Percentiles rank a stretch among this genome's conserved stretches.
Evolutionary conservation across 2,888 invertebrate species (phyloP).

Genomic region (Sceliomorpha sp.): DNA sequence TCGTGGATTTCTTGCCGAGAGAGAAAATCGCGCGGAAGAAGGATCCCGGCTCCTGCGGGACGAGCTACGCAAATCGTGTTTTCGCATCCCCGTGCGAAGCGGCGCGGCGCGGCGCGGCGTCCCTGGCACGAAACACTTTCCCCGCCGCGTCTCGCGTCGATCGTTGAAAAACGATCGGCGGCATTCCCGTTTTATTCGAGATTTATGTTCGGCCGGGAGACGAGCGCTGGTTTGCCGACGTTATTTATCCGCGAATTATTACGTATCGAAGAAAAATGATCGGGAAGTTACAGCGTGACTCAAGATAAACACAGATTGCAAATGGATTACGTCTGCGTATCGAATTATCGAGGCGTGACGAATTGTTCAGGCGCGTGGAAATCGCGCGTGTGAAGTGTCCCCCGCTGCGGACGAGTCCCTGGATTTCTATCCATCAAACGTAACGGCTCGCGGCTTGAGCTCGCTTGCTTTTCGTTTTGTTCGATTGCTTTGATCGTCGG

Average conservation of each 20-base stretch:
- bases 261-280: conserved; percentile 21
- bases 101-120: no score
- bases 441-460: no score
- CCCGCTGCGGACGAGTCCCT: no score
- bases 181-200: conserved; percentile 33
- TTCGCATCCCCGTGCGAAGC: conserved; percentile 19
- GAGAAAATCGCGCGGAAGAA: conserved; percentile 30
- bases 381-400: no score
- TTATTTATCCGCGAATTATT: conserved; percentile 27
- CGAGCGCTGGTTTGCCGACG: conserved; percentile 5
- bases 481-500: no score
- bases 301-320: conserved; percentile 16
- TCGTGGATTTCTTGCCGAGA: conserved; percentile 56
- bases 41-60: conserved; percentile 7
- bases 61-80: conserved; percentile 37
- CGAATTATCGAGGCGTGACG: conserved; percentile 14
- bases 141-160: conserved; percentile 22
- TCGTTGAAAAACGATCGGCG: conserved; percentile 36
- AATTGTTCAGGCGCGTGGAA: conserved; percentile 6
- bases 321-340: conserved; percentile 9
- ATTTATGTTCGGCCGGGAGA: conserved; percentile 20
- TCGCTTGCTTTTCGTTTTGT: no score
- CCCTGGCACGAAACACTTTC: conserved; percentile 30
- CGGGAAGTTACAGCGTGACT: conserved; percentile 6
- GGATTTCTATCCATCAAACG: no score